Conservation (phyloP, 2,888 invertebrate genomes). For the Agrochola lychnidis region DNA sequence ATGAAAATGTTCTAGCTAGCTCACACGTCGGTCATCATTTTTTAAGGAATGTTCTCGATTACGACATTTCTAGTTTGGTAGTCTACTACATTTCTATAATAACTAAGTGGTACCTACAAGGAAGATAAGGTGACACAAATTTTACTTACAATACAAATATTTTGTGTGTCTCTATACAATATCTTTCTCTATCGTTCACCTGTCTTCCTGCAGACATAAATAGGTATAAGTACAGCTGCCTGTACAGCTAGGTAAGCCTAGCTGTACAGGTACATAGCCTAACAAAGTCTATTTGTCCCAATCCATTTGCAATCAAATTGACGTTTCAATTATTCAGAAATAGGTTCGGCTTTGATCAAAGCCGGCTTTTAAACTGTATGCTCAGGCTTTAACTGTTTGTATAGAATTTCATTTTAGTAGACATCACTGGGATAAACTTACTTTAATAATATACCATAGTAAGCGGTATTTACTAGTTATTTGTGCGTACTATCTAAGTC, state of each 20-base stretch:
- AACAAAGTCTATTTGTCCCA: background rate
- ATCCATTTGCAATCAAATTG: slow-evolving; percentile 15
- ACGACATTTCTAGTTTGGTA: too few species aligned
- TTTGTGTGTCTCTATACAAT: too few species aligned
- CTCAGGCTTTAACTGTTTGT: background rate
- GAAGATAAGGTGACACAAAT: too few species aligned
- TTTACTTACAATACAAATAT: too few species aligned
- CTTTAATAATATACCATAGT: slow-evolving; percentile 12
- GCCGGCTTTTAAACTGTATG: slow-evolving; percentile 4
- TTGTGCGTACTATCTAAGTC: slow-evolving; percentile 6
- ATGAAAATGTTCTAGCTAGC: background rate
- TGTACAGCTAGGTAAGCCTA: too few species aligned
- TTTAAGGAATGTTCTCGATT: too few species aligned
- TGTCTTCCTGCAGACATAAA: background rate
- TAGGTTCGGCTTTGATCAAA: slow-evolving; percentile 19
- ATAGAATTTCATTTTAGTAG: background rate
- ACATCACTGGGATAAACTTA: background rate
- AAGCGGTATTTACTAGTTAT: background rate
- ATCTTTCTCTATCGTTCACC: background rate
- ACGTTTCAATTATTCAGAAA: slow-evolving; percentile 29
- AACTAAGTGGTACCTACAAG: too few species aligned
- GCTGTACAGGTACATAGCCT: background rate
- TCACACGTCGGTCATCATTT: too few species aligned
- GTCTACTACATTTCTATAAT: too few species aligned
- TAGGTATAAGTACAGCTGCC: too few species aligned